Evolutionary conservation across 2,888 invertebrate species (phyloP).

Genomic region (Clitarchus hookeri): DNA sequence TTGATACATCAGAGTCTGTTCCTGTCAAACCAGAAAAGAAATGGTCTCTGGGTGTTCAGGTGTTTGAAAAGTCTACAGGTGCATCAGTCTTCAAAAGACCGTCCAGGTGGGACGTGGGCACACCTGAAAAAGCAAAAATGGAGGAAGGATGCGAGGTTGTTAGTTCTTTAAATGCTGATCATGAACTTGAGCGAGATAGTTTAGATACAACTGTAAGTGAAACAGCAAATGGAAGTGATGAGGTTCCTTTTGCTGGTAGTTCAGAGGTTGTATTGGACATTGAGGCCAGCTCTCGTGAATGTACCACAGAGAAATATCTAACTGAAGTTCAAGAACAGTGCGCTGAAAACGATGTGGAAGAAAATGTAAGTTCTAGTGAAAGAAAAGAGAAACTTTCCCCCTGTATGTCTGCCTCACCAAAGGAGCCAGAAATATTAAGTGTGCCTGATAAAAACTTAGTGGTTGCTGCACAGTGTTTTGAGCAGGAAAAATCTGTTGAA

Average conservation of each 20-base stretch:
- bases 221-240: not conserved
- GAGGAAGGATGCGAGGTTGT: constrained; percentile 29
- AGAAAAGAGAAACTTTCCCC: not conserved
- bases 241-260: not conserved
- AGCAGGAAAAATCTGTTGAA: not conserved
- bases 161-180: constrained; percentile 35
- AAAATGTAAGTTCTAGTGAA: not conserved
- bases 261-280: not conserved
- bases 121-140: constrained; percentile 43
- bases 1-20: not conserved
- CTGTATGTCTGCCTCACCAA: not conserved
- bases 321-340: not conserved
- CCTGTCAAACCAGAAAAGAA: constrained; percentile 41
- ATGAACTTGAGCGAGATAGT: constrained; percentile 28
- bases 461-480: not conserved
- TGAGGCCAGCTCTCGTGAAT: constrained; percentile 17
- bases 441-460: not conserved
- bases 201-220: constrained; percentile 31
- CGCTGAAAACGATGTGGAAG: not conserved
- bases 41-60: constrained; percentile 53
- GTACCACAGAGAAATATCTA: not conserved
- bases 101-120: constrained; percentile 58
- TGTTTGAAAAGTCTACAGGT: constrained; percentile 48
- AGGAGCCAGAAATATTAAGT: not conserved
- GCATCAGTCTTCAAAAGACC: constrained; percentile 48